Evolutionary conservation across 2,797 vertebrate species (phyloP).

Genomic region (Acomys russatus): DNA sequence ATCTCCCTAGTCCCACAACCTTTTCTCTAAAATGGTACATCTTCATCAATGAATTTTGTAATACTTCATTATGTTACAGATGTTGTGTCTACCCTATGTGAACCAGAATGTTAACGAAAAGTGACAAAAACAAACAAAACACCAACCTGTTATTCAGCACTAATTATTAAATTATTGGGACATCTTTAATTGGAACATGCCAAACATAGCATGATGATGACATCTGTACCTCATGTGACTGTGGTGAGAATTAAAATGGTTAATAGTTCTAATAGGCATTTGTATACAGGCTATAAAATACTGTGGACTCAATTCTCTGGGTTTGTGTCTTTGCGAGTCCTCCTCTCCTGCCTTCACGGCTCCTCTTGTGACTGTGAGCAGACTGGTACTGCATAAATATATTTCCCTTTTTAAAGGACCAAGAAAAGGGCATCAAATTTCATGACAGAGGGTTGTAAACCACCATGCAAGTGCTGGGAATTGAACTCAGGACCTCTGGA

Average conservation of each 20-base stretch:
- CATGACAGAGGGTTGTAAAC: background rate
- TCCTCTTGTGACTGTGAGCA: background rate
- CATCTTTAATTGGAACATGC: conserved; percentile 1
- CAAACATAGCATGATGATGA: background rate
- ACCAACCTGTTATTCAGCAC: background rate
- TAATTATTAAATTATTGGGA: background rate
- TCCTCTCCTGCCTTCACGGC: background rate
- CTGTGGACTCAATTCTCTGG: background rate
- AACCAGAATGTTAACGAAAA: background rate
- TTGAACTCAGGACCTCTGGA: background rate
- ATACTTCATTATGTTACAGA: background rate
- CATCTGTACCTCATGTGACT: background rate
- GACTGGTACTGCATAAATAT: background rate
- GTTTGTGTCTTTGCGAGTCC: background rate
- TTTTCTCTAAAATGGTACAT: background rate
- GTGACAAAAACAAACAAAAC: background rate
- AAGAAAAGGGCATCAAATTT: background rate
- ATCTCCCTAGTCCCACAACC: background rate
- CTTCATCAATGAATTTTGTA: background rate
- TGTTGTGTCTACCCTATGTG: background rate
- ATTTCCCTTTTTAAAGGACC: background rate
- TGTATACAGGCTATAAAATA: background rate
- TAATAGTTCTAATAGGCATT: background rate
- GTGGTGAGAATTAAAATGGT: conserved; percentile 25
- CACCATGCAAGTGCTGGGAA: too few relatives aligned